These are phyloP conservation scores for Trichechus manatus DNA, from an alignment of 2,113 vertebrate genomes.

Conservation along the genomic window DNA sequence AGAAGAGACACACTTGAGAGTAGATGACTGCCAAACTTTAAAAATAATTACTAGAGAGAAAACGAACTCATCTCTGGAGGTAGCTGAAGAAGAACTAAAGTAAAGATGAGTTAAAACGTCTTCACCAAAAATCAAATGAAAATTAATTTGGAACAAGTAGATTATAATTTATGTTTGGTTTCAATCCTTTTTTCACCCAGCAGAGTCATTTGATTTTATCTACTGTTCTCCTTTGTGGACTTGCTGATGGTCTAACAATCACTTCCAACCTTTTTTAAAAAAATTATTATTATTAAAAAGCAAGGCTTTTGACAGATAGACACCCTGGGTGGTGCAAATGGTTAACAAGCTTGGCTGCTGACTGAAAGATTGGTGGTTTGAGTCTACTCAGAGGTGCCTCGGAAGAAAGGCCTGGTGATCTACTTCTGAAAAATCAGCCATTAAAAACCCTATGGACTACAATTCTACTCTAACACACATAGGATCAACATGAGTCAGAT, in stretches of 20 bases:
- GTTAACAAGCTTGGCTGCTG: background rate
- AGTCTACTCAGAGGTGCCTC: background rate
- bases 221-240: conserved; percentile 13
- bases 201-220: background rate
- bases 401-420: background rate
- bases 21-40: background rate
- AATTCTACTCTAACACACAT: background rate
- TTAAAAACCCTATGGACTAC: background rate
- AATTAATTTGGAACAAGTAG: background rate
- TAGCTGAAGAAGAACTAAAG: background rate
- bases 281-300: background rate
- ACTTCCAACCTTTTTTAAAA: background rate
- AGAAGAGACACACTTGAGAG: background rate
- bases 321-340: background rate
- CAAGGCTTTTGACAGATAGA: background rate
- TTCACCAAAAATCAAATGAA: background rate
- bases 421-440: background rate
- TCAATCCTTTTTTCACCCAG: background rate
- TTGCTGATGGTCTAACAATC: background rate
- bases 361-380: background rate
- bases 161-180: background rate
- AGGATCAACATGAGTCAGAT: background rate
- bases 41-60: conserved; percentile 41
- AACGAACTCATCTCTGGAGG: background rate
- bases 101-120: background rate